A percentile compares a stretch with the other conserved stretches of the same genome.
These are phyloP conservation scores for Linyphia triangularis DNA, from an alignment of 2,888 invertebrate species.

Conservation along the genomic window DNA sequence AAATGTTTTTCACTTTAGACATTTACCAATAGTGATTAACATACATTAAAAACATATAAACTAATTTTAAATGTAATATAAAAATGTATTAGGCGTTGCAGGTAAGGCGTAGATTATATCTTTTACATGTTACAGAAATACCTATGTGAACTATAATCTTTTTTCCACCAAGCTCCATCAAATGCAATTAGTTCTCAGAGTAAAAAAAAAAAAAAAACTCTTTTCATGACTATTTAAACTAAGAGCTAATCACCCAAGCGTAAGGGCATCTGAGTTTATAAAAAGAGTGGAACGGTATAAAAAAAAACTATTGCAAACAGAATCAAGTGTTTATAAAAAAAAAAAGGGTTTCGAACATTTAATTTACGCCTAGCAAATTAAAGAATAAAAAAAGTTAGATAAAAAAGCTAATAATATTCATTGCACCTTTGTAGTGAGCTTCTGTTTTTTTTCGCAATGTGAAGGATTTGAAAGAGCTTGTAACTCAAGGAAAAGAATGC, in stretches of 20 bases:
- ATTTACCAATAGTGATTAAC: too few relatives aligned
- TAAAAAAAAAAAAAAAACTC: neutral
- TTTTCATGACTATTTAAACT: neutral
- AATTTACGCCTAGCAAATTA: neutral
- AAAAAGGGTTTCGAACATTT: neutral
- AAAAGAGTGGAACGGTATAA: neutral
- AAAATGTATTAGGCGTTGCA: too few relatives aligned
- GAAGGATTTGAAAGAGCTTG: neutral
- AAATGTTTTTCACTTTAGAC: too few relatives aligned
- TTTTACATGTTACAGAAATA: too few relatives aligned
- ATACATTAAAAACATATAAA: too few relatives aligned
- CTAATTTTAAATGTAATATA: too few relatives aligned
- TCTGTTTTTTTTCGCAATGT: neutral
- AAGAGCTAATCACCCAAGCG: neutral
- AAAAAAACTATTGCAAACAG: neutral
- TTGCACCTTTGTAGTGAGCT: neutral
- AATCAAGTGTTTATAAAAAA: neutral
- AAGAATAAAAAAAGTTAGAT: neutral
- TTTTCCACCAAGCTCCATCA: neutral
- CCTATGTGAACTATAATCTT: too few relatives aligned
- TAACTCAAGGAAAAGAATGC: neutral
- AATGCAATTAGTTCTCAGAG: neutral
- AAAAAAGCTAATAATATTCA: neutral
- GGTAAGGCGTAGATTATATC: too few relatives aligned
- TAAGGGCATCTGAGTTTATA: too few relatives aligned